A percentile compares a stretch with the other conserved stretches of the same genome.
Conservation (phyloP, 1,140 invertebrate species). For the Drosophila rufa region DNA sequence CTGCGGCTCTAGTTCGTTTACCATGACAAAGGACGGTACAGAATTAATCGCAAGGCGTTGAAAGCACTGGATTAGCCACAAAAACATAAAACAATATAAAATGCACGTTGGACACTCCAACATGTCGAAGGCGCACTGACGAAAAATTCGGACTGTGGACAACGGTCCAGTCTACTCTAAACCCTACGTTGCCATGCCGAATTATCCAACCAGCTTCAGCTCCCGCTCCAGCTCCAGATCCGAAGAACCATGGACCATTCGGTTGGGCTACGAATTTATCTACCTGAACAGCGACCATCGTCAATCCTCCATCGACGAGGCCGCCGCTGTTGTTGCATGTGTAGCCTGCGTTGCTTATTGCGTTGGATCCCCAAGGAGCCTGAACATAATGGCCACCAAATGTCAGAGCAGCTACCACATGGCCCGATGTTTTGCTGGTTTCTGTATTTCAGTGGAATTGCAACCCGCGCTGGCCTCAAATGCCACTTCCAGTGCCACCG, state of each 20-base stretch:
- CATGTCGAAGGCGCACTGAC: slow-evolving; percentile 58
- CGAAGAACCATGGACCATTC: slow-evolving; percentile 47
- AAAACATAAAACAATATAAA: slow-evolving; percentile 73
- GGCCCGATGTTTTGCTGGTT: slow-evolving; percentile 67
- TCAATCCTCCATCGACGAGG: slow-evolving; percentile 73
- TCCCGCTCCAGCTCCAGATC: slow-evolving; percentile 29
- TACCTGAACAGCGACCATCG: slow-evolving; percentile 81
- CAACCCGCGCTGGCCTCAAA: slow-evolving; percentile 21
- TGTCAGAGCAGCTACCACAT: slow-evolving; percentile 50
- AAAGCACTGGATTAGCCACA: slow-evolving; percentile 72
- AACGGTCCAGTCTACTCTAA: slow-evolving; percentile 14
- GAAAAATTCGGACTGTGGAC: slow-evolving; percentile 39
- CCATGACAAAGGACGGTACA: slow-evolving; percentile 17
- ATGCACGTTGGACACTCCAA: slow-evolving; percentile 51
- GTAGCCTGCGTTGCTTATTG: slow-evolving; percentile 44
- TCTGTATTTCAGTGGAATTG: slow-evolving; percentile 63
- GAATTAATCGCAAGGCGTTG: slow-evolving; percentile 70
- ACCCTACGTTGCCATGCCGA: background rate
- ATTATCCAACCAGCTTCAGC: slow-evolving; percentile 1
- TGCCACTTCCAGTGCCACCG: slow-evolving; percentile 9
- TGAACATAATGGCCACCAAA: slow-evolving; percentile 80
- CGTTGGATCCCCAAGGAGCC: slow-evolving; percentile 48
- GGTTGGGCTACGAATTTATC: slow-evolving; percentile 81
- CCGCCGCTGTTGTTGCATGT: slow-evolving; percentile 34
- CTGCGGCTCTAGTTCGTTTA: slow-evolving; percentile 5